Evolutionary conservation across 64 coral and sea anemone species (phyloP).

Genomic region (Orbicella faveolata): DNA sequence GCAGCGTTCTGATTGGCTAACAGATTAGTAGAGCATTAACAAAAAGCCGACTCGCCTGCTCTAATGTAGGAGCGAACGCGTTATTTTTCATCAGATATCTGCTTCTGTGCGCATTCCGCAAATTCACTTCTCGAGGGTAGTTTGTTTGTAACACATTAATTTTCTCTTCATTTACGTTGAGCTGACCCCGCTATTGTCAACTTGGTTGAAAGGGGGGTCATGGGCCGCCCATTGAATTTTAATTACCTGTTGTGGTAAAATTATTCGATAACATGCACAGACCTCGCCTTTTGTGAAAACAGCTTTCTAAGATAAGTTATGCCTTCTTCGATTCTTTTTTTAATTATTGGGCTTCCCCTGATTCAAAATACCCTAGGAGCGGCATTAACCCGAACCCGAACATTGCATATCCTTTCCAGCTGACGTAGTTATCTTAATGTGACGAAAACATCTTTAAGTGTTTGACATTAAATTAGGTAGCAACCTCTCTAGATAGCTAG

Average conservation of each 20-base stretch:
- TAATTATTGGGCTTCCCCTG: not conserved
- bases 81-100: constrained; percentile 16
- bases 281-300: not conserved
- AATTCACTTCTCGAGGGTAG: constrained; percentile 20
- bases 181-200: not conserved
- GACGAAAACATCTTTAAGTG: too few relatives aligned
- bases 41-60: not conserved
- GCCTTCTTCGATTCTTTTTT: not conserved
- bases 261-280: not conserved
- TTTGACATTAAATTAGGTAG: too few relatives aligned
- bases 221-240: not conserved
- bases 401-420: too few relatives aligned
- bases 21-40: not conserved
- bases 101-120: constrained; percentile 31
- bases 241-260: not conserved
- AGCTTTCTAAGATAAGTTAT: not conserved
- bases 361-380: not conserved
- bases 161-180: constrained; percentile 12
- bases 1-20: not conserved
- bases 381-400: too few relatives aligned
- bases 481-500: too few relatives aligned
- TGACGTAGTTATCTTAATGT: too few relatives aligned
- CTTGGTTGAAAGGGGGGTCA: not conserved
- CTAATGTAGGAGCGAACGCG: not conserved
- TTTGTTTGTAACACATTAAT: constrained; percentile 37